Conservation (phyloP, 1,140 invertebrate species). For the Lucilia cuprina region DNA sequence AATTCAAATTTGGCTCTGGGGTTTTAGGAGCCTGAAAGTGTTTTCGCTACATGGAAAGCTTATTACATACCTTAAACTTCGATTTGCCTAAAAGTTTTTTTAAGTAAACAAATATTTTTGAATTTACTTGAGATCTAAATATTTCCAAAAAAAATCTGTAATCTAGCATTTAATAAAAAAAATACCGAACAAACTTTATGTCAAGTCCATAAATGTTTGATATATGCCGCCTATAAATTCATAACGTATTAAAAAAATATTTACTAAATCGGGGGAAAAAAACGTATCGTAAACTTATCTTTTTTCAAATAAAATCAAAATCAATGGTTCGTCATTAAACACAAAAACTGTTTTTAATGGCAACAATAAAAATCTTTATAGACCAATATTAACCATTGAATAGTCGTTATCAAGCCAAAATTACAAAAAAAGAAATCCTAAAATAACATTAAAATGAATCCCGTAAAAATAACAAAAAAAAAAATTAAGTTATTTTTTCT, state of each 20-base stretch:
- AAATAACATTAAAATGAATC: background rate
- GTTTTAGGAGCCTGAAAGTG: too few species aligned
- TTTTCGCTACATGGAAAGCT: too few species aligned
- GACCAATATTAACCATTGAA: background rate
- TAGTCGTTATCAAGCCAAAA: background rate
- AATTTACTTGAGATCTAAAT: too few species aligned
- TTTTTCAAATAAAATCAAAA: background rate
- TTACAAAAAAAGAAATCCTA: background rate
- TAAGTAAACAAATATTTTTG: too few species aligned
- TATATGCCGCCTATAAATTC: background rate
- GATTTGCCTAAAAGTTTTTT: too few species aligned
- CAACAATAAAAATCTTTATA: conserved; percentile 19
- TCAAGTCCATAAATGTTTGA: background rate
- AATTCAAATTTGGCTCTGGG: too few species aligned
- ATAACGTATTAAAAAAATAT: background rate
- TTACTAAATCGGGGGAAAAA: too few species aligned
- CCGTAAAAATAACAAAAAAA: background rate
- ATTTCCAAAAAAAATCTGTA: too few species aligned
- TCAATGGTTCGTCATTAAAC: background rate
- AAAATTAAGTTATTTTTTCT: background rate
- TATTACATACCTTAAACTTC: too few species aligned
- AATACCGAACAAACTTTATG: background rate
- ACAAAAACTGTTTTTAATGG: background rate
- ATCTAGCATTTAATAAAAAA: too few species aligned
- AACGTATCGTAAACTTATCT: too few species aligned